phyloP scores from a whole-genome alignment of 2,113 vertebrate species.

The Motacilla tschutschensis region DNA sequence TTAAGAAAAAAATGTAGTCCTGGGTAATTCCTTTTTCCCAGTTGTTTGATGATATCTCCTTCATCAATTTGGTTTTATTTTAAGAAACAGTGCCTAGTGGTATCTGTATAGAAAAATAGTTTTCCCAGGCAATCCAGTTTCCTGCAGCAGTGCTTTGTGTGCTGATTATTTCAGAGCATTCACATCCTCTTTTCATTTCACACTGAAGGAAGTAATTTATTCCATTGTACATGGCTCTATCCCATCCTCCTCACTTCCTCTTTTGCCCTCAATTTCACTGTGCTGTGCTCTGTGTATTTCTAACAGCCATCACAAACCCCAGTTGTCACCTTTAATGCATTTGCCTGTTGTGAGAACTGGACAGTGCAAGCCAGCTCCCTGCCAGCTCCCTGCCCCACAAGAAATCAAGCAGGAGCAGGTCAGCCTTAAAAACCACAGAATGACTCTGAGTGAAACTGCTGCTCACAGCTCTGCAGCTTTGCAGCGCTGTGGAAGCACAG shows the following conservation, averaged over 20 bases:
- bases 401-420: background rate
- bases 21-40: background rate
- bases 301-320: background rate
- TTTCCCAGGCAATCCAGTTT: background rate
- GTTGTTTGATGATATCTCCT: background rate
- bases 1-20: background rate
- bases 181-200: background rate
- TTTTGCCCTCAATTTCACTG: slow-evolving; percentile 20
- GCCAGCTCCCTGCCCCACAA: background rate
- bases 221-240: background rate
- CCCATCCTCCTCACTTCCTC: background rate
- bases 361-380: background rate
- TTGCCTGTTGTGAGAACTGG: background rate
- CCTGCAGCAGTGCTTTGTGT: background rate
- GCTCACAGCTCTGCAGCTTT: background rate
- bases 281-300: background rate
- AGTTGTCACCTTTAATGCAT: background rate
- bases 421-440: background rate
- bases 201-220: background rate
- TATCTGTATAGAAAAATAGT: background rate
- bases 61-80: background rate
- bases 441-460: background rate
- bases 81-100: background rate
- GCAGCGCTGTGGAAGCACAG: background rate
- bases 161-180: background rate